phyloP scores from a whole-genome alignment of 2,797 vertebrate species.

The Melanotaenia boesemani region DNA sequence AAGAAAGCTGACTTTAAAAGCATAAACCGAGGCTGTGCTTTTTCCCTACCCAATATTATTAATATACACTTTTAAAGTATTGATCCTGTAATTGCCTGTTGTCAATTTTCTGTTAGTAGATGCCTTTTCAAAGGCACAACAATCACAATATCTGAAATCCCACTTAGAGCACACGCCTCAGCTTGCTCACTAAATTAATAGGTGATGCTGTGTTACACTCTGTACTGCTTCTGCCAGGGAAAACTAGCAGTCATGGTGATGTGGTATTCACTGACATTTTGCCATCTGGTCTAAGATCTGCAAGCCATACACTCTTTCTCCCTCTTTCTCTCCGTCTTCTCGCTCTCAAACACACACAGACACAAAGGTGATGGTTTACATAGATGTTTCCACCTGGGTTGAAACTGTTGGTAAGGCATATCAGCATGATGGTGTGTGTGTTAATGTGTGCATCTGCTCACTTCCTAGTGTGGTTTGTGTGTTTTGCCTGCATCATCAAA shows the following conservation, averaged over 20 bases:
- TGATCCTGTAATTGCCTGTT: background rate
- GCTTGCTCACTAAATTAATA: slow-evolving; percentile 46
- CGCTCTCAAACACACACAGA: slow-evolving; percentile 19
- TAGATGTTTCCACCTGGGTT: slow-evolving; percentile 34
- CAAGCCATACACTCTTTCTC: slow-evolving; percentile 36
- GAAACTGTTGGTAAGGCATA: slow-evolving; percentile 41
- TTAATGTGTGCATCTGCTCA: slow-evolving; percentile 29
- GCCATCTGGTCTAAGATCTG: slow-evolving; percentile 75
- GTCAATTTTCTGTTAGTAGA: background rate
- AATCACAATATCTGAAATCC: slow-evolving; percentile 21
- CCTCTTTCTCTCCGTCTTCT: slow-evolving; percentile 11
- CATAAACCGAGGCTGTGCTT: too few species aligned
- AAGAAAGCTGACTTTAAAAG: slow-evolving; percentile 1
- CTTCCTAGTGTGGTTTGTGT: slow-evolving; percentile 28
- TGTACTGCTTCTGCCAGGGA: slow-evolving; percentile 45
- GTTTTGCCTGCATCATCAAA: slow-evolving; percentile 68
- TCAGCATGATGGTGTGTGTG: slow-evolving; percentile 41
- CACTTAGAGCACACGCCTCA: slow-evolving; percentile 15
- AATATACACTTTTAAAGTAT: slow-evolving; percentile 4
- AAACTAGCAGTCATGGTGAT: slow-evolving; percentile 62
- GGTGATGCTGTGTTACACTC: slow-evolving; percentile 41
- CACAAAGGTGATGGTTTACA: slow-evolving; percentile 20
- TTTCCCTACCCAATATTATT: background rate
- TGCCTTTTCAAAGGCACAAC: background rate
- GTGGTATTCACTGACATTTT: slow-evolving; percentile 82